Evolutionary conservation across 2,888 invertebrate species (phyloP).

Genomic region (Baccha elongata): DNA sequence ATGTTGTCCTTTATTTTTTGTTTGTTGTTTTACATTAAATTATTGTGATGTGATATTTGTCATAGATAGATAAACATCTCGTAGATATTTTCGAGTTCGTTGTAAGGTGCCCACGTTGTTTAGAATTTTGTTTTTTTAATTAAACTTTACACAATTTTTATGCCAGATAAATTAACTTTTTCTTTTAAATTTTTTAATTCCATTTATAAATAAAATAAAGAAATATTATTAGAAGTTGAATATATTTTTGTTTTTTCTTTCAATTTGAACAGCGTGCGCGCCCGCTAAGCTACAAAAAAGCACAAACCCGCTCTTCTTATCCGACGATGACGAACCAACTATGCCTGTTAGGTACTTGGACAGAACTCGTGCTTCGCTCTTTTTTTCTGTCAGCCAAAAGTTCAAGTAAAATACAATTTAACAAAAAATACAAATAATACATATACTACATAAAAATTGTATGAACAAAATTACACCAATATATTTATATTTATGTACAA

Average conservation of each 20-base stretch:
- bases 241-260: too few species aligned
- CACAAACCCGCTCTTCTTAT: slow-evolving; percentile 72
- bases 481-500: slow-evolving; percentile 45
- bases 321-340: slow-evolving; percentile 74
- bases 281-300: slow-evolving; percentile 55
- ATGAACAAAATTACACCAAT: slow-evolving; percentile 55
- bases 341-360: slow-evolving; percentile 74
- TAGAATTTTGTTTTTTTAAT: neutral
- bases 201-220: neutral
- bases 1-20: slow-evolving; percentile 26
- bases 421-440: slow-evolving; percentile 35
- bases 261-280: slow-evolving; percentile 62
- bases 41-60: slow-evolving; percentile 15
- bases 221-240: neutral
- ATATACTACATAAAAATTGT: slow-evolving; percentile 47
- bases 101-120: neutral
- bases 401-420: slow-evolving; percentile 71
- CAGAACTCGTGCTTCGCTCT: slow-evolving; percentile 73
- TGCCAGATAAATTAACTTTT: slow-evolving; percentile 21
- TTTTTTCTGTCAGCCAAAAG: slow-evolving; percentile 70
- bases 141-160: neutral
- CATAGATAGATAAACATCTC: neutral
- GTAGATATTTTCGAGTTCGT: neutral
- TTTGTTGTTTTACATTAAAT: slow-evolving; percentile 44
- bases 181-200: slow-evolving; percentile 21